These are phyloP conservation scores for Falco biarmicus DNA, from an alignment of 2,797 vertebrate species.

Conservation along the genomic window DNA sequence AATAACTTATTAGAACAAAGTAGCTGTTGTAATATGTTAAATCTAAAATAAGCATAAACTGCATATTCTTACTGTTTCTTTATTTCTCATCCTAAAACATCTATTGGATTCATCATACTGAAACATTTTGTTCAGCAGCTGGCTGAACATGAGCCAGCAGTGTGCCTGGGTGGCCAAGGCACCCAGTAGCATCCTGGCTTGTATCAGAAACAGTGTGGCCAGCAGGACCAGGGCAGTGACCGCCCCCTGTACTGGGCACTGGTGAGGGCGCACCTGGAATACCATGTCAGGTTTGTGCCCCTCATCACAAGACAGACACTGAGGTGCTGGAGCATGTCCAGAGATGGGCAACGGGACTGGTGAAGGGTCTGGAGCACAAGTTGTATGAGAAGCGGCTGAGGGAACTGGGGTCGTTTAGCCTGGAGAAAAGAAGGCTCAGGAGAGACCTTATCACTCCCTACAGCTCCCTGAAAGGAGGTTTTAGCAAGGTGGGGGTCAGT, in stretches of 20 bases:
- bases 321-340: neutral
- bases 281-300: neutral
- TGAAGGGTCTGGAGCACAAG: neutral
- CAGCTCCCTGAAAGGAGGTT: neutral
- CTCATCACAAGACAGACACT: neutral
- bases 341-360: neutral
- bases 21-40: neutral
- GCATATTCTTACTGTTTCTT: neutral
- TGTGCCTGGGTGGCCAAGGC: neutral
- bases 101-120: neutral
- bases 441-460: neutral
- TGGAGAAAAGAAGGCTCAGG: neutral
- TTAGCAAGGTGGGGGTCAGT: neutral
- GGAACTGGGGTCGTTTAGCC: neutral
- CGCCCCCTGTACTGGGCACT: accelerated
- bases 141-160: neutral
- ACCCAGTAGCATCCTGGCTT: neutral
- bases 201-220: neutral
- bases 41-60: neutral
- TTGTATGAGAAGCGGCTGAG: neutral
- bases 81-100: neutral
- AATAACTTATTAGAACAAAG: neutral
- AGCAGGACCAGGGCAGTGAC: neutral
- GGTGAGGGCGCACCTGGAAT: neutral
- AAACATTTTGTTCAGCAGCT: neutral